Base-by-base conservation (phyloP, 2,888 invertebrate genomes). In the Dolomedes plantarius region DNA sequence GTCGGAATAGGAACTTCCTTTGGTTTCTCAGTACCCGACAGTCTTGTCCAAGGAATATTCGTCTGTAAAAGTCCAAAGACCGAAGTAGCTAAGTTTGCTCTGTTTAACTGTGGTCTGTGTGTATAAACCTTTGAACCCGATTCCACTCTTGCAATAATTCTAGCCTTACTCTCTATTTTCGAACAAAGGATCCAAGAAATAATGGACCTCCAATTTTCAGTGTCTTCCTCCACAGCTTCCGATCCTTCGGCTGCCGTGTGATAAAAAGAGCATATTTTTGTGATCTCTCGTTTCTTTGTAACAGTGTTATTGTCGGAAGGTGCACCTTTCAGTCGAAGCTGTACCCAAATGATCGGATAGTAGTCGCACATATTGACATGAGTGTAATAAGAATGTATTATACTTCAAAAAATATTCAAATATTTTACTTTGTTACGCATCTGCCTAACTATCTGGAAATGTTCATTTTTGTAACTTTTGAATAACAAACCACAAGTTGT, bases 181-280 rank as follows among this genome's bases (percentile, higher is more conserved):
- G 74, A 81, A 74, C 62, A 74, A 62, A 64, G 69, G 23, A 31
- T 69, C 39, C 64, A 73, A 39, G 31, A 69, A 69, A 36, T 29
- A 19, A 71, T 62, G 65, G 74, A 75, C 62, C 75, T 75, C 75
- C 41, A 28, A 11, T 69, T 82, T 75, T 75, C 41, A 69, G 69
- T 75, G 81, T 82, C 81, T 81, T 81, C 69, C 81, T 74, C 74
- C 81, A 75, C 75, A 65, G 75, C 75, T 76, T 67, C 67, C 46
- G 62, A 64, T 56, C 68, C 75, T 81, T 50, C 65, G 68, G 81
- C 74, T 74, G 74, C 81, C 56, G 69, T 82, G 81, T 64, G 75
- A 75, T 82, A 82, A 56, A 56, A 56, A 82, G 69, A 82, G 62
- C 74, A 68, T 81, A 81, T 81, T 81, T 82, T 82, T 82, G 69